A percentile compares a stretch with the other conserved stretches of the same genome.
Evolutionary conservation across 1,140 invertebrate genomes (phyloP).

Genomic region (Trialeurodes vaporariorum): DNA sequence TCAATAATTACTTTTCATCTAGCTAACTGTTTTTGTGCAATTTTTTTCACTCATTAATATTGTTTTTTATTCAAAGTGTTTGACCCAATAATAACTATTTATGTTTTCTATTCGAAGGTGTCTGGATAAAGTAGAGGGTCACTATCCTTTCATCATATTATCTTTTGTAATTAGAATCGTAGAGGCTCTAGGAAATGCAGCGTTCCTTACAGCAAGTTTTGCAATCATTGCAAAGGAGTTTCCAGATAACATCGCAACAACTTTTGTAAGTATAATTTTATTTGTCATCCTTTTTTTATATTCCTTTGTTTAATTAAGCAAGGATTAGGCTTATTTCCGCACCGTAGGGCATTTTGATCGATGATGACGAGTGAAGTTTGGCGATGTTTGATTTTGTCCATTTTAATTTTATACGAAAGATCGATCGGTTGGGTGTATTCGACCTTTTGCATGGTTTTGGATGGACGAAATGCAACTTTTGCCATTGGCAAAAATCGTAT

Average conservation of each 20-base stretch:
- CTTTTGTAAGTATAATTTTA: slow-evolving; percentile 57
- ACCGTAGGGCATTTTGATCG: neutral
- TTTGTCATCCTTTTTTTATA: neutral
- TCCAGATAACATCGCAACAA: slow-evolving; percentile 75
- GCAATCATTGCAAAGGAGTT: slow-evolving; percentile 91
- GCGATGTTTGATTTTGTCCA: neutral
- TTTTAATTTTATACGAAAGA: neutral
- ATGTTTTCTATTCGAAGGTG: slow-evolving; percentile 42
- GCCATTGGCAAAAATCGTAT: too few relatives aligned
- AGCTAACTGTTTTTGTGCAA: too few relatives aligned
- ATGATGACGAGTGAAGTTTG: neutral
- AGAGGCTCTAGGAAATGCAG: slow-evolving; percentile 86
- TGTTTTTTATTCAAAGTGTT: too few relatives aligned
- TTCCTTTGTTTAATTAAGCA: neutral
- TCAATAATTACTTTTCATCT: too few relatives aligned
- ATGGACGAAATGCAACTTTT: too few relatives aligned
- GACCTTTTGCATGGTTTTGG: too few relatives aligned
- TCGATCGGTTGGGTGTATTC: too few relatives aligned
- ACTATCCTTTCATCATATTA: slow-evolving; percentile 67
- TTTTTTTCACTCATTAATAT: too few relatives aligned
- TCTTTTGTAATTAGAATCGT: slow-evolving; percentile 76
- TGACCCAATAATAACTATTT: slow-evolving; percentile 7
- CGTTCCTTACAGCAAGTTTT: slow-evolving; percentile 83
- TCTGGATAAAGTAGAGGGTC: slow-evolving; percentile 67
- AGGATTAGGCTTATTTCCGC: neutral